Evolutionary conservation across 1,140 invertebrate genomes (phyloP).

Genomic region (Rhyzopertha dominica): DNA sequence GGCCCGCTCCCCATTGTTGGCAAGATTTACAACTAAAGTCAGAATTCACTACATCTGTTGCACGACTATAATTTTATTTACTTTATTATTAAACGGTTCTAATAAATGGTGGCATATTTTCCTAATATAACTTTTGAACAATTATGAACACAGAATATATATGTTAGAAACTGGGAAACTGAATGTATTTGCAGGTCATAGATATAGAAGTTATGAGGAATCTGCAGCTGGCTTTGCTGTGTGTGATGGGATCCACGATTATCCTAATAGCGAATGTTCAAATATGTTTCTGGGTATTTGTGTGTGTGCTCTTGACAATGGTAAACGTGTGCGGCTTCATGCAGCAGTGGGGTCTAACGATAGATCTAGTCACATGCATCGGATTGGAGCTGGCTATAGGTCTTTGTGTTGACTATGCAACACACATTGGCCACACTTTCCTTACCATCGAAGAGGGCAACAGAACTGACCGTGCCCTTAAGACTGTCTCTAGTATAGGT

Average conservation of each 20-base stretch:
- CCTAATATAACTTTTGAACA: no score
- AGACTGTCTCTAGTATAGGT: slow-evolving; percentile 71
- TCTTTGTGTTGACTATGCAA: slow-evolving; percentile 83
- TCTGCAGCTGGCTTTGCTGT: slow-evolving; percentile 68
- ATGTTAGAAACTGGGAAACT: no score
- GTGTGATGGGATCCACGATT: slow-evolving; percentile 75
- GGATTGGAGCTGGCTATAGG: slow-evolving; percentile 80
- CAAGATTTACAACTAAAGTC: no score
- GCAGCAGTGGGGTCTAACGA: slow-evolving; percentile 73
- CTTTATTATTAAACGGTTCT: no score
- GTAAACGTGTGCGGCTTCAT: slow-evolving; percentile 79
- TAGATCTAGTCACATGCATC: slow-evolving; percentile 83
- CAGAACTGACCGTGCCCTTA: slow-evolving; percentile 57
- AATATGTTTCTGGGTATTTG: slow-evolving; percentile 72
- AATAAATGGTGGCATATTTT: no score
- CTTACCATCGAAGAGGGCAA: slow-evolving; percentile 52
- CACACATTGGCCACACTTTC: slow-evolving; percentile 83
- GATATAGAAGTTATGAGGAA: slow-evolving; percentile 73
- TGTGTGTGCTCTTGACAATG: slow-evolving; percentile 71
- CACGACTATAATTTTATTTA: no score
- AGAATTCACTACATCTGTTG: no score
- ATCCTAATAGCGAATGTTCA: slow-evolving; percentile 75
- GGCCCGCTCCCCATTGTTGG: no score
- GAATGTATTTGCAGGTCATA: slow-evolving; percentile 53
- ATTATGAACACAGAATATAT: no score